Evolutionary conservation across 2,888 invertebrate genomes (phyloP), one percentile per base, ranked within the genome.

Genomic region (Dynastes maya): DNA sequence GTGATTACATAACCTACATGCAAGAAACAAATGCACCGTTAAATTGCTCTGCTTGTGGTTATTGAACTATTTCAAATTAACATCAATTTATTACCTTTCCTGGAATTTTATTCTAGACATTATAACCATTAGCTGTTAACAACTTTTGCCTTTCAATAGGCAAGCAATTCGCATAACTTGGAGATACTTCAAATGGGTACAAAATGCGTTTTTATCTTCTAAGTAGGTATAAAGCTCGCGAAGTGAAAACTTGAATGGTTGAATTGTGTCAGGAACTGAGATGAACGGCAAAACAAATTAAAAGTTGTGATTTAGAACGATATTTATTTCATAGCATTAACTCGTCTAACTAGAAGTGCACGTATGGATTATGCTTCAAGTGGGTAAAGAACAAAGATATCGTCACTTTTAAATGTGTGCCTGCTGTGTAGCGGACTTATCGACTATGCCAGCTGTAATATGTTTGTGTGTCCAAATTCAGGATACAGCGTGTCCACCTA

Each of bases 61-160:
- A 72, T 72, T 72, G 72, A 72, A 72, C 72, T 72, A 72, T 61
- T 58, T 72, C 58, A 61, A 72, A 72, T 72, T 72, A 72, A 58
- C 72, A 58, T 72, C 72, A 72, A 68, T 68, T 68, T 68, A 68
- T 51, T 68, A 68, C 29, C 58, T 72, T 55, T 37, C 37, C 27
- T 37, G 27, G 45, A 45, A 58, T 72, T 58, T 72, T 58, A 72
- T 71, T 71, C 22, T 22, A 22, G 22, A 22, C 22, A 71, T 72
- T 72, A 72, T 40, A 40, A 58, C 51, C 27, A 72, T 61, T 72
- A 58, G 58, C 6, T 11, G 37, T 22, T 72, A 72, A 72, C 16
- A 58, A 32, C 22, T 67, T 49, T 16, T 49, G 67, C 49, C 2
- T 49, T 45, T 49, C 16, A 49, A 45, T 67, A 8, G 22, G 32